phyloP scores from a whole-genome alignment of 2,888 invertebrate species.

The Andrena haemorrhoa region DNA sequence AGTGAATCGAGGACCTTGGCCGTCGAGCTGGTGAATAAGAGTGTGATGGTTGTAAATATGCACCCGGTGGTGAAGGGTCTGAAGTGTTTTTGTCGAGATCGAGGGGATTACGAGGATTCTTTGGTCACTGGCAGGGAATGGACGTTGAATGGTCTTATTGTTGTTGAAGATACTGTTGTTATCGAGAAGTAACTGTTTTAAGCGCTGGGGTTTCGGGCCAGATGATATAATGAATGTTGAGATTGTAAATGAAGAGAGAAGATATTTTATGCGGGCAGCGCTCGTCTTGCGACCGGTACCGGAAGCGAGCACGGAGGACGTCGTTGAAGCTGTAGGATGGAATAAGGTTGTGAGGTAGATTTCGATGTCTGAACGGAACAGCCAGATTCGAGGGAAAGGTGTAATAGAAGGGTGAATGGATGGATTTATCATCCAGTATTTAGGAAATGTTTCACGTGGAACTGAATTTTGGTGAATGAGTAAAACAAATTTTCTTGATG shows the following conservation, averaged over 20 bases:
- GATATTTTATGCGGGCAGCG: slow-evolving; percentile 23
- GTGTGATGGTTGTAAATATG: slow-evolving; percentile 41
- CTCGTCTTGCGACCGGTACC: slow-evolving; percentile 25
- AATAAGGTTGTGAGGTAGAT: slow-evolving; percentile 4
- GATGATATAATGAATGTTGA: slow-evolving; percentile 30
- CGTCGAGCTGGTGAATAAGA: slow-evolving; percentile 1
- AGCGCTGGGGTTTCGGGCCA: slow-evolving; percentile 12
- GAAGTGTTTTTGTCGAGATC: slow-evolving; percentile 12
- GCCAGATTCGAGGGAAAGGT: background rate
- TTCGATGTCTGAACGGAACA: background rate
- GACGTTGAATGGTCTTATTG: slow-evolving; percentile 34
- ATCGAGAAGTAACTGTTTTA: slow-evolving; percentile 39
- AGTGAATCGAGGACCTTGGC: slow-evolving; percentile 16
- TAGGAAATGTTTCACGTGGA: background rate
- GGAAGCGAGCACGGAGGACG: slow-evolving; percentile 11
- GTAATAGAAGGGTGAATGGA: background rate
- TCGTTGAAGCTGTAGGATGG: slow-evolving; percentile 4
- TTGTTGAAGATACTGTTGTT: slow-evolving; percentile 58
- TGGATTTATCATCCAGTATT: background rate
- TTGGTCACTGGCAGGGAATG: background rate
- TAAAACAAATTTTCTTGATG: background rate
- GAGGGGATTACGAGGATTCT: background rate
- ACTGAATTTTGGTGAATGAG: background rate
- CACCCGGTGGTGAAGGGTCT: slow-evolving; percentile 6
- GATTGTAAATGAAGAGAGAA: slow-evolving; percentile 9